These are phyloP conservation scores for Trachemys scripta DNA, from an alignment of 2,113 vertebrate genomes.

Conservation along the genomic window DNA sequence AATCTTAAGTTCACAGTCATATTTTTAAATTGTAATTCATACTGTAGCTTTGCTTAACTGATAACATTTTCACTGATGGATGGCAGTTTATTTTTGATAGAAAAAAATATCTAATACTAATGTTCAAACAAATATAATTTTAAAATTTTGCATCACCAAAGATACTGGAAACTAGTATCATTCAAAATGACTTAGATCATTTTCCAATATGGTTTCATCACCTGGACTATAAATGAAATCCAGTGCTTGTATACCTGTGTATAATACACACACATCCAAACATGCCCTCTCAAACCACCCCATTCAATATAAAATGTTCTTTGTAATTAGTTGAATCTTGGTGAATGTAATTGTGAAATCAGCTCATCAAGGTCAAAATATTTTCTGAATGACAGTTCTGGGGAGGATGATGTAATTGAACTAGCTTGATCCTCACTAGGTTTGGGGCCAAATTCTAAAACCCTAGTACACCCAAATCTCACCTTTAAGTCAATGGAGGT, in stretches of 20 bases:
- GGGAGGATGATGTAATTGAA: not conserved
- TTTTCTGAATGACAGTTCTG: not conserved
- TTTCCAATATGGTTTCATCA: slow-evolving; percentile 46
- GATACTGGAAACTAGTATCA: slow-evolving; percentile 29
- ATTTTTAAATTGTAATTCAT: slow-evolving; percentile 8
- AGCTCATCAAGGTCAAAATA: not conserved
- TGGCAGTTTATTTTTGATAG: slow-evolving; percentile 45
- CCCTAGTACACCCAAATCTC: not conserved
- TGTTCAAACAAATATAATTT: slow-evolving; percentile 22
- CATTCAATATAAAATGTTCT: not conserved
- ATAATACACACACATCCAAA: not conserved
- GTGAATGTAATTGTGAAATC: not conserved
- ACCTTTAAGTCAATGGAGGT: not conserved
- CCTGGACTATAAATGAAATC: slow-evolving; percentile 32
- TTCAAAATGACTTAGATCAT: not conserved
- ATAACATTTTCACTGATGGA: slow-evolving; percentile 31
- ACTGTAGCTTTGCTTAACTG: slow-evolving; percentile 41
- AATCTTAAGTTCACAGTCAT: slow-evolving; percentile 35
- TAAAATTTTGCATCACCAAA: slow-evolving; percentile 18
- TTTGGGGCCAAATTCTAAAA: not conserved
- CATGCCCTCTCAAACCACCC: not conserved
- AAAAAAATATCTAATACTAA: slow-evolving; percentile 1
- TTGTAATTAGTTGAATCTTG: not conserved
- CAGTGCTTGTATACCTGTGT: slow-evolving; percentile 9
- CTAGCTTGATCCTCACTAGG: not conserved